These are phyloP conservation scores for Hippocampus abdominalis DNA, from an alignment of 2,113 vertebrate genomes.

Conservation along the genomic window DNA sequence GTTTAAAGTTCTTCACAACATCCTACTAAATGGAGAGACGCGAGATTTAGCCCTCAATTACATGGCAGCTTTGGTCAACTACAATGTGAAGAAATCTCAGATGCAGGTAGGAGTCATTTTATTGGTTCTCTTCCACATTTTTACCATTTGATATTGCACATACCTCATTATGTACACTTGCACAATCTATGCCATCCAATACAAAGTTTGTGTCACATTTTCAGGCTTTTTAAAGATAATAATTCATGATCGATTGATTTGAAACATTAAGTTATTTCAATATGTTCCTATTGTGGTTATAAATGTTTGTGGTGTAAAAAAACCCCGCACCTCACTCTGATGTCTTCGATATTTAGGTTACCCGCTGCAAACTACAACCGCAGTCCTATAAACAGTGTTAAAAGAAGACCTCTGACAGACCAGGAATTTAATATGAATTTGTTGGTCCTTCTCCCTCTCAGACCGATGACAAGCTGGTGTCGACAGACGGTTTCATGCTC, in stretches of 20 bases:
- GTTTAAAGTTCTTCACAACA: slow-evolving; percentile 92
- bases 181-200: background rate
- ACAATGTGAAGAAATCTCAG: slow-evolving; percentile 97
- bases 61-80: slow-evolving; percentile 93
- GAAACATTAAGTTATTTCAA: background rate
- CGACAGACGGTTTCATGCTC: slow-evolving; percentile 97
- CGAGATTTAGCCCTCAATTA: slow-evolving; percentile 90
- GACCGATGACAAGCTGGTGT: slow-evolving; percentile 95
- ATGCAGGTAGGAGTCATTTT: slow-evolving; percentile 83
- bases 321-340: background rate
- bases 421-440: background rate
- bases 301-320: background rate
- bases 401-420: background rate
- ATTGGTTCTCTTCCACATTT: background rate
- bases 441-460: slow-evolving; percentile 47
- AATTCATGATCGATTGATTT: background rate
- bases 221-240: background rate
- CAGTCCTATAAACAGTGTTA: background rate
- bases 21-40: slow-evolving; percentile 93
- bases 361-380: background rate
- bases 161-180: background rate
- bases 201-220: background rate
- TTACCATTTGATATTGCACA: background rate
- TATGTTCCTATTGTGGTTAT: background rate
- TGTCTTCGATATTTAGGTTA: background rate